These are phyloP conservation scores for Nebria salina DNA, from an alignment of 2,888 invertebrate species.

Conservation along the genomic window DNA sequence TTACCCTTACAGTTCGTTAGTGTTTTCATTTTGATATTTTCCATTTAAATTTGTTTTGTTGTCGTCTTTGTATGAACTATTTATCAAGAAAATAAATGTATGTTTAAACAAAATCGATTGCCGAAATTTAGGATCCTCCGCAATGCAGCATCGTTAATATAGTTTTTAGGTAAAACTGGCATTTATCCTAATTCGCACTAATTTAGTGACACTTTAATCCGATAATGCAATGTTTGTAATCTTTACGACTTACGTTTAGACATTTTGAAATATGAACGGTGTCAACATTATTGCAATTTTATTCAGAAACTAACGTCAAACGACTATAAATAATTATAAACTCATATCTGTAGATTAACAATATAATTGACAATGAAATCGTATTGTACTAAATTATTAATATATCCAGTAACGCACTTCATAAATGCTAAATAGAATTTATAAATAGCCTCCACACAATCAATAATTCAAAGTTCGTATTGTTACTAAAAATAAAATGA, in stretches of 20 bases:
- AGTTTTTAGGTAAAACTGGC: neutral
- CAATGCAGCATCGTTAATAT: neutral
- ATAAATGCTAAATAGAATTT: neutral
- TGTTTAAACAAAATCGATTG: neutral
- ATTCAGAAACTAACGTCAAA: neutral
- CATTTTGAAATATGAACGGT: neutral
- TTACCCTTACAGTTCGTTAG: neutral
- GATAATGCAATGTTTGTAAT: neutral
- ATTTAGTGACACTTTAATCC: neutral
- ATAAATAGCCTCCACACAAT: neutral
- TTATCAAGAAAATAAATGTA: neutral
- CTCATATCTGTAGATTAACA: too few species aligned
- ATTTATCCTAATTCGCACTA: neutral
- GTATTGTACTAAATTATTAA: too few species aligned
- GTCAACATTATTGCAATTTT: neutral
- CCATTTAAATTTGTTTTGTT: too few species aligned
- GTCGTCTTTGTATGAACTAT: too few species aligned
- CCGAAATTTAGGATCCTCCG: neutral
- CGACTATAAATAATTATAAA: too few species aligned
- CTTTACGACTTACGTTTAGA: slow-evolving; percentile 1
- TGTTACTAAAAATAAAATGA: neutral
- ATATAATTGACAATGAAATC: too few species aligned
- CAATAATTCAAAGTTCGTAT: slow-evolving; percentile 1
- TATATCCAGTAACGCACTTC: neutral
- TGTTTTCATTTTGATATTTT: too few species aligned